Evolutionary conservation across 2,888 invertebrate species (phyloP).

Genomic region (Sacculina carcini): DNA sequence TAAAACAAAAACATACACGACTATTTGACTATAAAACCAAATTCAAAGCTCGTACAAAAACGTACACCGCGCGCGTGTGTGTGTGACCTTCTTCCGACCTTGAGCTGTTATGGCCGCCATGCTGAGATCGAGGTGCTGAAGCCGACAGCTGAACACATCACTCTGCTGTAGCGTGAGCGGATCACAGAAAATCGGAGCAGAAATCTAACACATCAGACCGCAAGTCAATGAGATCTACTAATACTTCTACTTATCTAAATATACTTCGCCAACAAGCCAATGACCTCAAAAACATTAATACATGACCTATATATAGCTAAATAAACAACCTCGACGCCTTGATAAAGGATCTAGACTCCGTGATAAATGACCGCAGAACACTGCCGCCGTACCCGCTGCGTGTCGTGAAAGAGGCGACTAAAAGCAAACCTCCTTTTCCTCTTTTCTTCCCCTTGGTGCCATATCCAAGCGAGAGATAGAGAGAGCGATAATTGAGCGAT

Average conservation of each 20-base stretch:
- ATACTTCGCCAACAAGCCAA: neutral
- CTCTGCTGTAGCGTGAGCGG: conserved; percentile 6
- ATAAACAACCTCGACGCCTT: neutral
- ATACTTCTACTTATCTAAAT: conserved; percentile 14
- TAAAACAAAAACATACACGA: no score
- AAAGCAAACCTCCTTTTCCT: no score
- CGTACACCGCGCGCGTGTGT: no score
- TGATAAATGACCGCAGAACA: neutral
- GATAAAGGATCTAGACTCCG: neutral
- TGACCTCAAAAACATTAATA: conserved; percentile 1
- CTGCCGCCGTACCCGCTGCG: no score
- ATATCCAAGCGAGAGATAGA: no score
- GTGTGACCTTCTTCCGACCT: no score
- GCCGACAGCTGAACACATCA: conserved; percentile 15
- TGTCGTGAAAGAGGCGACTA: no score
- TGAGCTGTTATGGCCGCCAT: conserved; percentile 37
- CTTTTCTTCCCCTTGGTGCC: no score
- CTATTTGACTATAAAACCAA: no score
- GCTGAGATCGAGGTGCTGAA: conserved; percentile 66
- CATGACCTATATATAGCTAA: neutral
- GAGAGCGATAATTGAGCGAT: no score
- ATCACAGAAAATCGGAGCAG: conserved; percentile 11
- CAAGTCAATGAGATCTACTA: neutral
- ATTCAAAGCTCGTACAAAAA: no score
- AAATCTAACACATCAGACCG: conserved; percentile 7